These are phyloP conservation scores for Monodelphis domestica DNA, from an alignment of 2,797 vertebrate genomes.

Conservation along the genomic window DNA sequence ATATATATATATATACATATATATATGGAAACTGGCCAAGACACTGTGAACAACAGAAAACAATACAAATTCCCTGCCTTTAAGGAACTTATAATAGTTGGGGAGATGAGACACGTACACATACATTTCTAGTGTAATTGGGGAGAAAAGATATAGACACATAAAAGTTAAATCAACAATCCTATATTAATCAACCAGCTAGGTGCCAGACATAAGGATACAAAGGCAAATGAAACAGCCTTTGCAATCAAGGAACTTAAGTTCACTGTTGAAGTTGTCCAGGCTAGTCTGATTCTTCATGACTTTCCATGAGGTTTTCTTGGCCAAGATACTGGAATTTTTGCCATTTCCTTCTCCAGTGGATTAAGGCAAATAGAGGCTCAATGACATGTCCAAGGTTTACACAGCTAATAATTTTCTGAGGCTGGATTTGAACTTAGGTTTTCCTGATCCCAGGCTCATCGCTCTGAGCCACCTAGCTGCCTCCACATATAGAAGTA, in stretches of 20 bases:
- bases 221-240: not conserved
- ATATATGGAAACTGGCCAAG: not conserved
- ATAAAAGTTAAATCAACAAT: not conserved
- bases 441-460: not conserved
- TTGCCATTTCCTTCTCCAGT: not conserved
- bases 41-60: not conserved
- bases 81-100: not conserved
- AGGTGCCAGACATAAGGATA: not conserved
- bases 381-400: not conserved
- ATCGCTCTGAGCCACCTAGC: not conserved
- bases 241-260: not conserved
- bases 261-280: not conserved
- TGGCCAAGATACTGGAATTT: not conserved
- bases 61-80: not conserved
- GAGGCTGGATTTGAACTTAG: not conserved
- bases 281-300: not conserved
- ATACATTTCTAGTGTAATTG: not conserved
- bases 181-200: not conserved
- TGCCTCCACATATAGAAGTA: not conserved
- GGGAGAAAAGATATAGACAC: not conserved
- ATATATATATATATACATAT: too few species aligned
- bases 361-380: not conserved
- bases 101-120: not conserved
- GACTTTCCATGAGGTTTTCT: not conserved
- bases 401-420: not conserved